Base-by-base conservation (phyloP, 2,113 vertebrate genomes). In the Dicerorhinus sumatrensis region DNA sequence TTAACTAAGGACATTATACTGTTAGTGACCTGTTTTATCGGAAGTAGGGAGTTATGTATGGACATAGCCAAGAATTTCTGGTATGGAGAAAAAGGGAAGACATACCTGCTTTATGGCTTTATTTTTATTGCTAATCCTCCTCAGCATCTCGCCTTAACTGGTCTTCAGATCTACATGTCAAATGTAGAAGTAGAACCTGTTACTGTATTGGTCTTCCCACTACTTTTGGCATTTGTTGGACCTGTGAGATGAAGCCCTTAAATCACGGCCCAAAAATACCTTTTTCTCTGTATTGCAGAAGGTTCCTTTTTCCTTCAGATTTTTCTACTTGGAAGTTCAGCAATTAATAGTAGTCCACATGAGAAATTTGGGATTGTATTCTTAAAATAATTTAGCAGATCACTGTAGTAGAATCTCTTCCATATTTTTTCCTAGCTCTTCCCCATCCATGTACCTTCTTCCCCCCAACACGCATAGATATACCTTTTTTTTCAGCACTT, bases 261-360 rank as follows among this genome's bases (percentile, higher is more conserved):
- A 51, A 69, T 13, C 33, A 36, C 18, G 65, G 10, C 3, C 58
- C 31, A 36, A 0, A 42, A 63, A 12, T 51, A 36, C 39, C 31
- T 82, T 86, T 20, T 89, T 81, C 46, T 36, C 21, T 83, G 3
- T 60, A 6, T 60, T 90, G 17, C 10, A 81, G 16, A 62, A 79
- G 8, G 10, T 63, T 81, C 77, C 60, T 89, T 86, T 54, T 94
- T 67, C 65, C 54, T 77, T 96, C 69, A 48, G 13, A 69, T 14
- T 84, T 97, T 97, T 81, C 39, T 95, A 27, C 23, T 92, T 94
- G 27, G 36, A 94, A 81, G 51, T 97, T 84, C 51, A 91, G 9
- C 60, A 83, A 17, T 95, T 56, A 79, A 10, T 77, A 72, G 67
- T 87, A 80, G 21, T 86, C 8, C 20, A 63, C 31, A 56, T 42